phyloP scores from a whole-genome alignment of 2,888 invertebrate species.

The Heteromyza rotundicornis region DNA sequence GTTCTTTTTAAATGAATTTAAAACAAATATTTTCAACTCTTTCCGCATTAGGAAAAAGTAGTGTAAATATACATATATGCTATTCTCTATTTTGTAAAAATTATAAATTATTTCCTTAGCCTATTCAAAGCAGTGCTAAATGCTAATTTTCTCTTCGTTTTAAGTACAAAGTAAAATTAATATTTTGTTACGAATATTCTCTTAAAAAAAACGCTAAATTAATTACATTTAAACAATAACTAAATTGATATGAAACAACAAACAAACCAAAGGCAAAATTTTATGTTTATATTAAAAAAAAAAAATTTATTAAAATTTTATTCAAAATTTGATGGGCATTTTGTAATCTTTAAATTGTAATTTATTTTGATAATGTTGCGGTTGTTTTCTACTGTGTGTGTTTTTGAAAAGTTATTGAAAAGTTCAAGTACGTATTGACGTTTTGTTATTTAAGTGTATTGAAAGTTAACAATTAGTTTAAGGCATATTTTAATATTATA shows the following conservation, averaged over 20 bases:
- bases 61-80: conserved; percentile 40
- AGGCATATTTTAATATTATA: too few relatives aligned
- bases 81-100: conserved; percentile 17
- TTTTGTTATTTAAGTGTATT: too few relatives aligned
- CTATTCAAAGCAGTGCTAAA: not conserved
- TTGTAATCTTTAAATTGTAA: too few relatives aligned
- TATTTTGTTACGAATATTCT: not conserved
- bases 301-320: not conserved
- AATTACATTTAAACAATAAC: not conserved
- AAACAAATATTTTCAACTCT: conserved; percentile 15
- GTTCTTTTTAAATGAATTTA: not conserved
- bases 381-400: too few relatives aligned
- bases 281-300: not conserved
- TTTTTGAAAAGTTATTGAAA: too few relatives aligned
- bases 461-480: too few relatives aligned
- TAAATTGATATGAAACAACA: not conserved
- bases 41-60: conserved; percentile 32
- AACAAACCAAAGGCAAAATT: conserved; percentile 3
- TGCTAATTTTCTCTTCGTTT: not conserved
- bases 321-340: not conserved
- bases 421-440: too few relatives aligned
- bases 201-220: too few relatives aligned
- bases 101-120: conserved; percentile 15
- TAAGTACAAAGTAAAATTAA: not conserved
- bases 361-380: too few relatives aligned